A percentile compares a stretch with the other conserved stretches of the same genome.
Evolutionary conservation across 1,140 invertebrate genomes (phyloP).

Genomic region (Panonychus citri): DNA sequence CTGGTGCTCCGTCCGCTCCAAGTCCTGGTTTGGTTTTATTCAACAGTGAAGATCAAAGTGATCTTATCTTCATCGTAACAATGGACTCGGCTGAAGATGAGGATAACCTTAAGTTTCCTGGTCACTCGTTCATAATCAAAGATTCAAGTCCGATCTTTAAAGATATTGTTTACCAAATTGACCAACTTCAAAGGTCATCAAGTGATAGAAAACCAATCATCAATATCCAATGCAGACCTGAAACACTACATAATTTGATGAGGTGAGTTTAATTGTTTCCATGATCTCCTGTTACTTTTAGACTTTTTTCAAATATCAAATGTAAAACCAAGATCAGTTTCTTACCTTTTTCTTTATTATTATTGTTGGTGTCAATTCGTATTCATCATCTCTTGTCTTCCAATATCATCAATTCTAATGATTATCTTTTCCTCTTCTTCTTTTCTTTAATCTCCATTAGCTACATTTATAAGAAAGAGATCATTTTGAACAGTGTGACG

Average conservation of each 20-base stretch:
- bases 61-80: constrained; percentile 39
- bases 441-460: constrained; percentile 4
- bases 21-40: constrained; percentile 17
- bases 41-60: constrained; percentile 35
- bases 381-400: too few species aligned
- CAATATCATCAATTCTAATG: constrained; percentile 3
- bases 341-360: too few species aligned
- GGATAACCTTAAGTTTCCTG: constrained; percentile 29
- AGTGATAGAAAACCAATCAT: background rate
- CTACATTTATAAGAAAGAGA: constrained; percentile 23
- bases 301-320: too few species aligned
- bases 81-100: constrained; percentile 21
- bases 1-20: constrained; percentile 11
- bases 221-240: constrained; percentile 22
- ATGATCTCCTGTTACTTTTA: too few species aligned
- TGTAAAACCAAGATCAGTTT: too few species aligned
- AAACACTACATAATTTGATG: constrained; percentile 40
- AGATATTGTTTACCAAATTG: background rate
- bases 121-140: constrained; percentile 34
- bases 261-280: constrained; percentile 24
- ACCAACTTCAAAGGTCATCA: background rate
- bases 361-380: too few species aligned
- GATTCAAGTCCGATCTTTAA: constrained; percentile 6
- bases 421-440: background rate
- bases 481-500: constrained; percentile 34